Base-by-base conservation (phyloP, 2,113 vertebrate species). In the Dipodomys ordii region DNA sequence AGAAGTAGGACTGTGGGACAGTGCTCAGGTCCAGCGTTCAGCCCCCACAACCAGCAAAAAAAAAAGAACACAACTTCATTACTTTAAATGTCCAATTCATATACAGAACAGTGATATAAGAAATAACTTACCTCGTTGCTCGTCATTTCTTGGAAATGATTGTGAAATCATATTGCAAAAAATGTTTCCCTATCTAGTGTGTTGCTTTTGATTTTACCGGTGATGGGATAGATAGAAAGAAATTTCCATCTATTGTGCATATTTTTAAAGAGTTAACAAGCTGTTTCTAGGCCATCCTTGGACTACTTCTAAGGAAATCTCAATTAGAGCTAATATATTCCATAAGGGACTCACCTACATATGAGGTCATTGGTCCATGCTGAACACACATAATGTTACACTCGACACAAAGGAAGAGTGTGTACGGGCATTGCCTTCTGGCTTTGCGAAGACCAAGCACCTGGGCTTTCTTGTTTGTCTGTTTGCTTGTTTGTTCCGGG, bases 111-210 rank as follows among this genome's bases (percentile, higher is more conserved):
- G 32, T 60, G 32, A 82, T 57, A 35, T 53, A 74, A 82, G 94
- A 39, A 73, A 35, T 46, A 57, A 68, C 67, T 60, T 46, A 39
- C 5, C 39, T 39, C 77, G 49, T 87, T 76, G 44, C 71, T 83
- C n/a, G 0, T 44, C 73, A 12, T 30, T 68, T 69, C 71, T 85
- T 67, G 80, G 60, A 90, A 79, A 32, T 71, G 44, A 92, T 60
- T 92, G 85, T 65, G 78, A 81, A 92, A 64, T 85, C 23, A 39
- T 28, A 78, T 86, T 62, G 69, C 23, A 49, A 73, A 57, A 25
- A 72, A 89, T 27, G 12, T 20, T 18, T 25, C 10, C 28, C 22
- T 0, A 22, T 13, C 69, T 46, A 20, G 60, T 10, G 4, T 10
- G 13, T 53, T 53, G 13, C 83, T 53, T 69, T 88, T 67, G 18